Base-by-base conservation (phyloP, 2,113 vertebrate genomes). In the Tylochromis polylepis region DNA sequence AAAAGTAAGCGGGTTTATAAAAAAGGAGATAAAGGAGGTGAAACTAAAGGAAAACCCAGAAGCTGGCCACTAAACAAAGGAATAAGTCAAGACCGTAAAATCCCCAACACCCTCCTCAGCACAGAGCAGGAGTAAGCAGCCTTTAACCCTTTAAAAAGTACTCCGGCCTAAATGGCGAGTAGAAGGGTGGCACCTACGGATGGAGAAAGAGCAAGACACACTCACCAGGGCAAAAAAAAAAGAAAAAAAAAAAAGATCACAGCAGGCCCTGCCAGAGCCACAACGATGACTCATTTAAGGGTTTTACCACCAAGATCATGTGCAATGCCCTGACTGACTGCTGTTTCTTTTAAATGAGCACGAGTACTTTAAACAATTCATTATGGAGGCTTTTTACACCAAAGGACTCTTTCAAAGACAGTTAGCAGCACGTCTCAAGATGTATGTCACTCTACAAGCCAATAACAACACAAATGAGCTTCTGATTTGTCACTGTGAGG, bases 71-170 rank as follows among this genome's bases (percentile, higher is more conserved):
- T 38, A 36, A 65, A 65, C 60, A 65, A 65, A 65, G 18, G 12
- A 65, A 38, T 65, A 38, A 65, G 34, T 65, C 18, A 38, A 67
- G 20, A 67, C 10, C 0, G 0, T 22, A 38, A 67, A 67, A 67
- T 41, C 62, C 22, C 7, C 62, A 67, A 9, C 6, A 2, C 1
- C n/a, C n/a, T n/a, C n/a, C n/a, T n/a, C n/a, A n/a, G n/a, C n/a
- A n/a, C n/a, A n/a, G n/a, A n/a, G n/a, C n/a, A n/a, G n/a, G 60
- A 38, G 34, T 38, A 0, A 65, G 60, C 60, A 65, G 59, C 16
- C 9, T 62, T 7, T 20, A 34, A 62, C 29, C 59, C 29, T 62
- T 36, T 8, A 20, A 10, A 60, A 34, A 34, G 5, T 1, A 5
- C 41, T 43, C 10, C 4, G 11, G 38, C 10, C 10, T 43, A 43